Evolutionary conservation across 2,797 vertebrate species (phyloP), one percentile per base, ranked within the genome.

Genomic region (Lutjanus campechanus): DNA sequence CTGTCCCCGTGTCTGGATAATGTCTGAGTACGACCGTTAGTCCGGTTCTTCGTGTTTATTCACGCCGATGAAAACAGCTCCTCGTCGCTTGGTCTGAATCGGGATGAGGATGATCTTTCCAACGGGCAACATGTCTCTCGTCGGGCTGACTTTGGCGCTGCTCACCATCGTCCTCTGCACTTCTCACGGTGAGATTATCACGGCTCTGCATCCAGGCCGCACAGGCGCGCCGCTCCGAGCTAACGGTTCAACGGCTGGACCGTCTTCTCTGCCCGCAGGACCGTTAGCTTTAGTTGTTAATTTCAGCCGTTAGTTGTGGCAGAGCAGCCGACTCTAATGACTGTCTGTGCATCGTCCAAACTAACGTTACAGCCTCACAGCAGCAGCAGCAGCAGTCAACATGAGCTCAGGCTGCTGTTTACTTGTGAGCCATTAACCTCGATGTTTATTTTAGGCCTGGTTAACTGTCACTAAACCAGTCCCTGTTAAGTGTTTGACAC

Each of bases 161-260:
- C 82, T 95, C 54, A 61, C 84, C 81, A 7, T 94, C 75, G 77
- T 94, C 83, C 90, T 95, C 85, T 88, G 87, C 89, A 60, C 90
- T 29, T 91, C 91, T 86, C 93, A 56, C 63, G 95, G 95, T 96
- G 93, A 95, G 95, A 91, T 75, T 40, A 64, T 19, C 22, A 49
- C 67, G 81, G 54, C 67, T 82, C 66, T 51, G 4, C 58, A 12
- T n/a, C 62, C 78, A 90, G 93, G 94, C 94, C 93, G 77, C 82
- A 36, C 29, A 36, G 29, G 29, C 29, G 56, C 56, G 41, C 29
- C 55, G 76, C 62, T 22, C 29, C 29, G 29, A 58, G 73, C 62
- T 51, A 20, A 58, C 73, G 19, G 41, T 29, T 49, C 17, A 20
- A 60, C 79, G 40, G 67, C 11, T 1, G 11, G 44, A 46, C 29